phyloP scores from a whole-genome alignment of 2,888 invertebrate genomes.

The Pheosia tremula region DNA sequence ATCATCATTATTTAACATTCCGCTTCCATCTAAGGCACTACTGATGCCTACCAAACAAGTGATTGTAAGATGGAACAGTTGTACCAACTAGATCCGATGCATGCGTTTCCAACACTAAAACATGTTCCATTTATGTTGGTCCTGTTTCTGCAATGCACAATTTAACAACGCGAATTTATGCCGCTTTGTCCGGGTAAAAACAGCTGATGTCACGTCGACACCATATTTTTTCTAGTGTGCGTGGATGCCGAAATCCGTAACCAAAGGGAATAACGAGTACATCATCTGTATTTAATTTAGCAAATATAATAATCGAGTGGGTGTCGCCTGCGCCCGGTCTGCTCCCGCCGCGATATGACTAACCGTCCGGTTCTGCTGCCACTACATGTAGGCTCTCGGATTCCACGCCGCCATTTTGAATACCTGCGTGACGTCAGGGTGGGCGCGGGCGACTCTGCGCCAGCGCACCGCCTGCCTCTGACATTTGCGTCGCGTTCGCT shows the following conservation, averaged over 20 bases:
- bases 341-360: slow-evolving; percentile 15
- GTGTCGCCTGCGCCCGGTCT: slow-evolving; percentile 9
- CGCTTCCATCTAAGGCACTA: no score
- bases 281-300: no score
- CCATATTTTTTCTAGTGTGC: slow-evolving; percentile 11
- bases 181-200: slow-evolving; percentile 19
- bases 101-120: not conserved
- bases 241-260: no score
- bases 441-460: slow-evolving; percentile 75
- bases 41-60: no score
- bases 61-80: no score
- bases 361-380: slow-evolving; percentile 48
- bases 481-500: slow-evolving; percentile 75
- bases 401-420: slow-evolving; percentile 82
- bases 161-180: slow-evolving; percentile 28
- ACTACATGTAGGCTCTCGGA: slow-evolving; percentile 78
- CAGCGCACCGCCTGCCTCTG: slow-evolving; percentile 63
- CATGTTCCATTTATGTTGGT: slow-evolving; percentile 15
- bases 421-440: slow-evolving; percentile 80
- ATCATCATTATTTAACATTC: no score
- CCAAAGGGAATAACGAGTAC: no score
- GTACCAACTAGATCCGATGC: not conserved
- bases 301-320: slow-evolving; percentile 19
- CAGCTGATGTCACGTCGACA: slow-evolving; percentile 24
- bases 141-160: slow-evolving; percentile 17